phyloP scores from a whole-genome alignment of 2,113 vertebrate species.

The Columba janthina region DNA sequence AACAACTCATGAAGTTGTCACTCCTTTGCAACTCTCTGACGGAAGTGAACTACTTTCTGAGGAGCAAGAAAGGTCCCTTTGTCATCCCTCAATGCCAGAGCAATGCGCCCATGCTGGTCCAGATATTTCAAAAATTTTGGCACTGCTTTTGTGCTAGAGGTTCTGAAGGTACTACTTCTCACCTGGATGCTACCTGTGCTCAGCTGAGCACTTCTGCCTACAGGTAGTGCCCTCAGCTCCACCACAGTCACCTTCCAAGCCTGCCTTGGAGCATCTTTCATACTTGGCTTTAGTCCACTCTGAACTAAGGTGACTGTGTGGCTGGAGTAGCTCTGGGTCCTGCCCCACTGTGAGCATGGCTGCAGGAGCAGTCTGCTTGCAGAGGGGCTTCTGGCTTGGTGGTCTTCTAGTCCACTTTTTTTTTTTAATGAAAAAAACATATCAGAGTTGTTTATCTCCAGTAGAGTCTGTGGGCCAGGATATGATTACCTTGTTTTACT shows the following conservation, averaged over 20 bases:
- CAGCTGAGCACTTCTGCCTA: background rate
- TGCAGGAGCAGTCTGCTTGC: too few relatives aligned
- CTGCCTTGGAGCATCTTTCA: background rate
- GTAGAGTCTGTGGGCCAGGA: background rate
- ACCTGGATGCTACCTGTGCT: background rate
- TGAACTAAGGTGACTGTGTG: background rate
- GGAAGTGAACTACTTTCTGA: background rate
- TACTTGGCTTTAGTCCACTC: rapidly evolving
- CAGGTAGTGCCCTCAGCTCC: background rate
- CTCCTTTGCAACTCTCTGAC: background rate
- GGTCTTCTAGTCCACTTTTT: too few relatives aligned
- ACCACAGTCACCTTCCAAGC: background rate
- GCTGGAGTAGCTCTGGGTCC: background rate
- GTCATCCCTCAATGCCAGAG: background rate
- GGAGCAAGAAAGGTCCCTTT: background rate
- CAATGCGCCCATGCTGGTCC: background rate
- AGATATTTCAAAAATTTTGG: background rate
- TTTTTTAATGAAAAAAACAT: too few relatives aligned
- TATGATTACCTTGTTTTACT: background rate
- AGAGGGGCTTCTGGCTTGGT: too few relatives aligned
- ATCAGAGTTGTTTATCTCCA: background rate
- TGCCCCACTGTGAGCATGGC: background rate
- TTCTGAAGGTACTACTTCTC: background rate
- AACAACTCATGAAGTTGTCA: background rate
- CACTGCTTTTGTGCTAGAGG: background rate